phyloP scores from a whole-genome alignment of 2,113 vertebrate genomes.

The Lathamus discolor region DNA sequence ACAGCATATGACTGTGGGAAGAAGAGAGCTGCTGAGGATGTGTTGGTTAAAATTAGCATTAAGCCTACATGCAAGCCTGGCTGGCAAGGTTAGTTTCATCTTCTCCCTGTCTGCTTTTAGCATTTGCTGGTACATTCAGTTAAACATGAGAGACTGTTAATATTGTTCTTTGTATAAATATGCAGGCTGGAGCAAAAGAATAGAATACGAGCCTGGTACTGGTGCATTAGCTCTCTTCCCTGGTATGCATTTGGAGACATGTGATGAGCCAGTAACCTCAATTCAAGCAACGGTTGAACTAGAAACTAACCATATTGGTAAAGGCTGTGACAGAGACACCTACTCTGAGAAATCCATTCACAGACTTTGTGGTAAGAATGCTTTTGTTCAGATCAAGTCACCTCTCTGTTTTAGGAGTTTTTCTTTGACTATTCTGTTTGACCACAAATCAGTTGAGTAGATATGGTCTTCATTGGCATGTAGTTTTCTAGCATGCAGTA shows the following conservation, averaged over 20 bases:
- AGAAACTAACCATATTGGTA: slow-evolving; percentile 96
- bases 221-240: slow-evolving; percentile 92
- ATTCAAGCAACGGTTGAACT: slow-evolving; percentile 86
- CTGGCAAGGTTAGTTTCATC: slow-evolving; percentile 88
- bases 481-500: neutral
- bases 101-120: neutral
- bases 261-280: slow-evolving; percentile 88
- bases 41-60: slow-evolving; percentile 92
- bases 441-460: neutral
- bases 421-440: neutral
- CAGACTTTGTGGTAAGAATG: slow-evolving; percentile 88
- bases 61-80: slow-evolving; percentile 94
- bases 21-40: slow-evolving; percentile 91
- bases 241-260: slow-evolving; percentile 90
- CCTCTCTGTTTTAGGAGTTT: neutral
- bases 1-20: slow-evolving; percentile 97
- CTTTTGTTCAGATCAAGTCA: neutral
- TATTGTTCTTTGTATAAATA: neutral
- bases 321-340: slow-evolving; percentile 97
- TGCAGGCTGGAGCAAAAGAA: slow-evolving; percentile 90
- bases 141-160: neutral
- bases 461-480: neutral
- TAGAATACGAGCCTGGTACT: slow-evolving; percentile 96
- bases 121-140: neutral
- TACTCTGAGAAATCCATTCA: slow-evolving; percentile 98